These are phyloP conservation scores for Agonopterix alstromeriana DNA, from an alignment of 2,888 invertebrate genomes.

Conservation along the genomic window DNA sequence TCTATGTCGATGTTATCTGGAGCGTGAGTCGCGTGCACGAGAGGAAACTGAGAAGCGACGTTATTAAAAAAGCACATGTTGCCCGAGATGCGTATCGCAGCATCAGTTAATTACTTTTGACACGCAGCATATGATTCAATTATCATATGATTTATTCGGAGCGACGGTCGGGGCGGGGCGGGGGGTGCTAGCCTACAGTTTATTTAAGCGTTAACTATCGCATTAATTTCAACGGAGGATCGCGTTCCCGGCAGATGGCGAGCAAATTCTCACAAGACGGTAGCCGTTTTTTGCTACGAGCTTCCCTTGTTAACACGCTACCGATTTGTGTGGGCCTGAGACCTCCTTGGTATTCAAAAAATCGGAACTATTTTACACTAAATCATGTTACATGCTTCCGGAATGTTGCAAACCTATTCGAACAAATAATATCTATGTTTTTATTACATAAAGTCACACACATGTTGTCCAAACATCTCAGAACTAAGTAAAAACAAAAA, in stretches of 20 bases:
- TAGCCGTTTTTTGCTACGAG: conserved; percentile 39
- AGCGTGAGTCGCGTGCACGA: conserved; percentile 60
- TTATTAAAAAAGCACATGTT: conserved; percentile 75
- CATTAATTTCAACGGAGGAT: conserved; percentile 53
- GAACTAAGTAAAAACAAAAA: background rate
- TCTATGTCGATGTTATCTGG: conserved; percentile 67
- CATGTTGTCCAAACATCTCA: background rate
- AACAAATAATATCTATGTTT: background rate
- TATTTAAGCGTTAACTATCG: conserved; percentile 67
- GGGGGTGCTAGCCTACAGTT: conserved; percentile 40
- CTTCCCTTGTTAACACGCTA: conserved; percentile 44
- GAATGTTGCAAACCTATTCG: conserved; percentile 3
- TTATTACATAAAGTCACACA: background rate
- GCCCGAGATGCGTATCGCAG: conserved; percentile 70
- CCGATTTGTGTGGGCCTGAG: conserved; percentile 53
- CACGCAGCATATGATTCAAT: conserved; percentile 77
- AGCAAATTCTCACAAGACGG: conserved; percentile 54
- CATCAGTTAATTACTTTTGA: conserved; percentile 73
- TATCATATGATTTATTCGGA: conserved; percentile 72
- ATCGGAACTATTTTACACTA: conserved; percentile 15
- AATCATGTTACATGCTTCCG: conserved; percentile 7
- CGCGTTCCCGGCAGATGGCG: conserved; percentile 59
- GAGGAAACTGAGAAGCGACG: conserved; percentile 60
- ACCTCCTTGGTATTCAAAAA: conserved; percentile 14
- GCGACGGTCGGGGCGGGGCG: conserved; percentile 38